phyloP scores from a whole-genome alignment of 2,888 invertebrate species.

The Deilephila porcellus region DNA sequence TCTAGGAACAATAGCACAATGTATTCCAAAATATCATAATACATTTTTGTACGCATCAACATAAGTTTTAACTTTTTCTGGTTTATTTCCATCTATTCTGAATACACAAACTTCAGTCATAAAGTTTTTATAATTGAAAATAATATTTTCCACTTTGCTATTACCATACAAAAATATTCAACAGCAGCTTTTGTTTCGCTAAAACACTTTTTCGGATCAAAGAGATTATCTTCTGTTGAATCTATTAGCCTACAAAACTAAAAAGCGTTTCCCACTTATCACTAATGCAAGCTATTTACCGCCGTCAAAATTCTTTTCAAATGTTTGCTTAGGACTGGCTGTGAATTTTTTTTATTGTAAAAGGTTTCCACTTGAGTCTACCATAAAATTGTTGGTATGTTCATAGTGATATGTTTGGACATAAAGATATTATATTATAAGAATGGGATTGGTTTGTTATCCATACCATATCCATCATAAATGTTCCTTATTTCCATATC shows the following conservation, averaged over 20 bases:
- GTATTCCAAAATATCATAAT: too few relatives aligned
- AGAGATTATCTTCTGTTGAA: slow-evolving; percentile 19
- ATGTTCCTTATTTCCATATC: too few relatives aligned
- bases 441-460: too few relatives aligned
- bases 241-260: slow-evolving; percentile 28
- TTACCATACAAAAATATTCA: neutral
- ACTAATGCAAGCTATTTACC: slow-evolving; percentile 38
- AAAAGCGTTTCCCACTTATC: slow-evolving; percentile 33
- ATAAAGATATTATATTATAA: neutral
- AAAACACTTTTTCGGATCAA: neutral
- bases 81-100: too few relatives aligned
- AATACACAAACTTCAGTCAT: too few relatives aligned
- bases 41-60: too few relatives aligned
- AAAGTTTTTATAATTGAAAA: too few relatives aligned
- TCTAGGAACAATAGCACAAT: too few relatives aligned
- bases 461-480: too few relatives aligned
- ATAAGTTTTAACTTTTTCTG: too few relatives aligned
- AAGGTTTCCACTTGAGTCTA: slow-evolving; percentile 36
- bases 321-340: slow-evolving; percentile 49
- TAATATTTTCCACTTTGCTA: neutral
- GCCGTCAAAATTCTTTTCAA: slow-evolving; percentile 47
- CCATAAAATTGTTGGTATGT: neutral
- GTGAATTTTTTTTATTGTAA: slow-evolving; percentile 42
- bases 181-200: too few relatives aligned
- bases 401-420: neutral